phyloP scores from a whole-genome alignment of 2,888 invertebrate species.

The Noctua janthina region DNA sequence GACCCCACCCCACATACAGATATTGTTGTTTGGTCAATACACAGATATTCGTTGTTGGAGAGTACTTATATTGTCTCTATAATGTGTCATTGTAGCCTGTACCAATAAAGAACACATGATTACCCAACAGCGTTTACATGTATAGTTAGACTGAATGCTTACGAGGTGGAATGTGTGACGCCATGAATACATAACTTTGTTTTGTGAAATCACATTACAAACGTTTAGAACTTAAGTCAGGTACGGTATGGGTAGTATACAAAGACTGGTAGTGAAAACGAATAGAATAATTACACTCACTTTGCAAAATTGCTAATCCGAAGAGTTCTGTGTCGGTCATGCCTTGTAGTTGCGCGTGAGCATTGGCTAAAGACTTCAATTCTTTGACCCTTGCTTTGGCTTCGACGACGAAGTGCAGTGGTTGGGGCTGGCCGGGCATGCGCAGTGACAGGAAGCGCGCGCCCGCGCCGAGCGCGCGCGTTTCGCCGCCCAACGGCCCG shows the following conservation, averaged over 20 bases:
- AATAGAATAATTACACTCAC: conserved; percentile 85
- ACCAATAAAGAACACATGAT: conserved; percentile 74
- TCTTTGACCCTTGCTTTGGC: conserved; percentile 96
- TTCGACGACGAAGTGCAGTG: conserved; percentile 91
- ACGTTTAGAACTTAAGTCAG: conserved; percentile 67
- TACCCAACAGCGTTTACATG: conserved; percentile 77
- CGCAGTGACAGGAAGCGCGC: conserved; percentile 92
- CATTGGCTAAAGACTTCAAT: conserved; percentile 94
- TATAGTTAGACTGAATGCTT: conserved; percentile 74
- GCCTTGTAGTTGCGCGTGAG: conserved; percentile 95
- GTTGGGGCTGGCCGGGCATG: conserved; percentile 90
- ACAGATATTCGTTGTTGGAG: conserved; percentile 1
- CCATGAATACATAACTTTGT: conserved; percentile 74
- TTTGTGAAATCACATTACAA: conserved; percentile 73
- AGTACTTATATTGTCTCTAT: conserved; percentile 15
- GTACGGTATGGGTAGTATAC: conserved; percentile 40
- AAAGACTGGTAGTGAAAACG: conserved; percentile 39
- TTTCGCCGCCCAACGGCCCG: conserved; percentile 95
- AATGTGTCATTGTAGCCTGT: conserved; percentile 65
- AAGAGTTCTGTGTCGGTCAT: conserved; percentile 96
- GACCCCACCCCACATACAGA: background rate
- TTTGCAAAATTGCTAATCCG: conserved; percentile 95
- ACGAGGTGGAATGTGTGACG: conserved; percentile 74
- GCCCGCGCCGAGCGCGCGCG: conserved; percentile 91
- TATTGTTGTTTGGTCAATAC: conserved; percentile 1